Evolutionary conservation across 2,113 vertebrate species (phyloP).

Genomic region (Glaucomys volans): DNA sequence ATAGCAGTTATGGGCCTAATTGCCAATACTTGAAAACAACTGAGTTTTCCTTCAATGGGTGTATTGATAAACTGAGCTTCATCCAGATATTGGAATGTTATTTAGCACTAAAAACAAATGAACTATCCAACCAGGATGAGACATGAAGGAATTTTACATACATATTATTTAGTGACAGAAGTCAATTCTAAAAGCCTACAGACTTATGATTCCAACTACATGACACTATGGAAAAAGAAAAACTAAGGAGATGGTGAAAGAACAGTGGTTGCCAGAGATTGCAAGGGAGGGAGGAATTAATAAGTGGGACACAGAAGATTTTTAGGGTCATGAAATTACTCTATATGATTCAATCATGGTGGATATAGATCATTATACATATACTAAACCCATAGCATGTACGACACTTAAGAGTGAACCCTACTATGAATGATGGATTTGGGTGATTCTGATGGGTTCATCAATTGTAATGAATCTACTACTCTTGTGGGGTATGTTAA

Average conservation of each 20-base stretch:
- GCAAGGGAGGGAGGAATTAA: neutral
- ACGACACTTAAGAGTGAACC: neutral
- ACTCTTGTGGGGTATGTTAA: neutral
- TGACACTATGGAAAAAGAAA: neutral
- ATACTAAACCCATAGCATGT: neutral
- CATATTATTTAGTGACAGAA: neutral
- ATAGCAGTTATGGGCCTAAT: neutral
- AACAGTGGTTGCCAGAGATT: neutral
- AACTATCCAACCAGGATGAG: neutral
- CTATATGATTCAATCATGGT: neutral
- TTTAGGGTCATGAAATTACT: neutral
- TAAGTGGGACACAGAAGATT: neutral
- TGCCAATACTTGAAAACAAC: neutral
- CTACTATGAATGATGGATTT: neutral
- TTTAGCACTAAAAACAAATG: neutral
- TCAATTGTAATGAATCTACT: neutral
- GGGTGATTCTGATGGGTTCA: neutral
- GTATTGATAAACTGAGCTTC: neutral
- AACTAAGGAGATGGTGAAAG: neutral
- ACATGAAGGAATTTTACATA: neutral
- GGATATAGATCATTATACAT: neutral
- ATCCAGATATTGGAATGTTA: neutral
- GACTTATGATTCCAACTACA: neutral
- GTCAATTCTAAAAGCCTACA: neutral
- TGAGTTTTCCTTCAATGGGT: neutral